These are phyloP conservation scores for Cryptops parisi DNA, from an alignment of 2,888 invertebrate genomes.

Conservation along the genomic window DNA sequence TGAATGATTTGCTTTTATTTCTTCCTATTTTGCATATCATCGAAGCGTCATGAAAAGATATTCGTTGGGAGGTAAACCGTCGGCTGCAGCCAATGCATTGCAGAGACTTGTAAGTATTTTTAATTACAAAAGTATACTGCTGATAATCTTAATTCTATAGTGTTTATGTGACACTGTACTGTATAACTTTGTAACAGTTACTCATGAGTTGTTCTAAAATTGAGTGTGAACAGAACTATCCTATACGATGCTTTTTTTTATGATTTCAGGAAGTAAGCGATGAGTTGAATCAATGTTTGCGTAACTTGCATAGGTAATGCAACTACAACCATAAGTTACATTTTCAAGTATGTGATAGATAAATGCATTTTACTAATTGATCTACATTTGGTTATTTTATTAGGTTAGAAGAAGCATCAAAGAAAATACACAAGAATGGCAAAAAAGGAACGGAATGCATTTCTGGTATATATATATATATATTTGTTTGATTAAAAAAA, in stretches of 20 bases:
- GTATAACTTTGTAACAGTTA: no score
- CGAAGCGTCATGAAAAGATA: background rate
- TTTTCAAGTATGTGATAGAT: background rate
- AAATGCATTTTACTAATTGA: no score
- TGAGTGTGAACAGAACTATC: no score
- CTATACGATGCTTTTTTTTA: no score
- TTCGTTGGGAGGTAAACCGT: no score
- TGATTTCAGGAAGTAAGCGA: no score
- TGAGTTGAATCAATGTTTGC: no score
- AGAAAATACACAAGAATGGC: slow-evolving; percentile 32
- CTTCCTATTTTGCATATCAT: background rate
- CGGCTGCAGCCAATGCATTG: no score
- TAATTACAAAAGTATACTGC: background rate
- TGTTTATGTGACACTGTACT: no score
- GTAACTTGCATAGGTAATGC: background rate
- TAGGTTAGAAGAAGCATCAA: slow-evolving; percentile 17
- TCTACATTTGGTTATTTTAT: slow-evolving; percentile 1
- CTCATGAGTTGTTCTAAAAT: no score
- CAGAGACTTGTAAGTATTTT: no score
- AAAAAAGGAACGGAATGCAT: slow-evolving; percentile 32
- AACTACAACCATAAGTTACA: no score
- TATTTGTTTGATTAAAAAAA: background rate
- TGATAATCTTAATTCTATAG: background rate
- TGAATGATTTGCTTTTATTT: background rate
- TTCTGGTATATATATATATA: slow-evolving; percentile 24